Percentiles rank a stretch among this genome's conserved stretches.
phyloP scores from a whole-genome alignment of 2,888 invertebrate genomes.

The Tenthredo livida region DNA sequence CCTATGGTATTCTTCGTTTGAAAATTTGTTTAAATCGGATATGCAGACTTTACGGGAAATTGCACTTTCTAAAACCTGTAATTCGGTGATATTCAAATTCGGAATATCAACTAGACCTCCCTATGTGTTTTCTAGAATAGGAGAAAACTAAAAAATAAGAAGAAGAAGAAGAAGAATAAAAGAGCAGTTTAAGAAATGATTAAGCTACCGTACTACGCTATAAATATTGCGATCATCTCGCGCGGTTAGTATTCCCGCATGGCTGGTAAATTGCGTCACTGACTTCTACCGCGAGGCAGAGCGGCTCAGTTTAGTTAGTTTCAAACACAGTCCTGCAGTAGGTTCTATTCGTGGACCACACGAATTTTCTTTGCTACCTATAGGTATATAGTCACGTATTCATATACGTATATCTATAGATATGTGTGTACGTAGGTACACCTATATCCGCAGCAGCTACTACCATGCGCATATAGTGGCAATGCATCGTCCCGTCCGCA shows the following conservation, averaged over 20 bases:
- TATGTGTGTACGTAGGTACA: background rate
- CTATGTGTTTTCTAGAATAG: background rate
- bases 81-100: background rate
- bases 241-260: slow-evolving; percentile 18
- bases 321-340: slow-evolving; percentile 8
- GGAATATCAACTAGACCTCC: no score
- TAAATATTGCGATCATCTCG: slow-evolving; percentile 23
- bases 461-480: background rate
- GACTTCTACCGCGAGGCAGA: slow-evolving; percentile 3
- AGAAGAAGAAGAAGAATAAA: no score
- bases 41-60: no score
- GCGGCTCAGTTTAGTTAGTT: background rate
- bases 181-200: slow-evolving; percentile 22
- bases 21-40: no score
- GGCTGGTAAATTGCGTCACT: slow-evolving; percentile 46
- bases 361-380: background rate
- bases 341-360: slow-evolving; percentile 13
- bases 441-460: background rate
- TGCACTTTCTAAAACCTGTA: background rate
- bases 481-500: background rate
- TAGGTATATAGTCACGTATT: background rate
- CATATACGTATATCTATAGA: background rate
- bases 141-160: background rate
- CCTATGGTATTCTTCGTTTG: no score
- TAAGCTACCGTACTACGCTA: background rate